These are phyloP conservation scores for Gallinago undulata DNA, from an alignment of 2,113 vertebrate species.

Conservation along the genomic window DNA sequence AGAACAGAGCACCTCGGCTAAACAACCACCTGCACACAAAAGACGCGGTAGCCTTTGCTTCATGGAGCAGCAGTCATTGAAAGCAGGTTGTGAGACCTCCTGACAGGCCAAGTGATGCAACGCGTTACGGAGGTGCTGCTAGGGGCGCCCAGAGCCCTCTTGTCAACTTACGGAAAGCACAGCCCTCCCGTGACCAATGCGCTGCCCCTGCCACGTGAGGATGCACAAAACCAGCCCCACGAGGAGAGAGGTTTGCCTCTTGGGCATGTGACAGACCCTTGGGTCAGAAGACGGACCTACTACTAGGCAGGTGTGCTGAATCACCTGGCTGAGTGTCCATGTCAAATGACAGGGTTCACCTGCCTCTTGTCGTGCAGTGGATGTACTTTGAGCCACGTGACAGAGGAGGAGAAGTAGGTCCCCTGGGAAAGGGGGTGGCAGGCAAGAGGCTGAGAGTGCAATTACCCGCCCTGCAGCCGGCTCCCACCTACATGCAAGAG, in stretches of 20 bases:
- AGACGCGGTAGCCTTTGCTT: rapidly evolving
- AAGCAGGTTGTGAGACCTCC: background rate
- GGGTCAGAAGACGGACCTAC: background rate
- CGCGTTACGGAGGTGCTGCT: rapidly evolving
- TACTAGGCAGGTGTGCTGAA: background rate
- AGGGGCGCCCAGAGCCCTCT: background rate
- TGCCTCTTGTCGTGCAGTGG: background rate
- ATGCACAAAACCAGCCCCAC: background rate
- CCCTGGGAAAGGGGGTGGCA: background rate
- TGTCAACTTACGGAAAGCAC: rapidly evolving
- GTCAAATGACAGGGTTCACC: background rate
- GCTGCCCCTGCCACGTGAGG: background rate
- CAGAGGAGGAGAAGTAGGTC: background rate
- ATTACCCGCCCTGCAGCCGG: background rate
- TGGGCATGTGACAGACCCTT: background rate
- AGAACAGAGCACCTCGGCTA: background rate
- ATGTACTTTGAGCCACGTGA: background rate
- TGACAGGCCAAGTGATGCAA: background rate
- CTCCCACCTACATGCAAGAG: background rate
- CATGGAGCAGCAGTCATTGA: background rate
- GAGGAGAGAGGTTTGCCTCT: background rate
- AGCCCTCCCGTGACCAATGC: rapidly evolving
- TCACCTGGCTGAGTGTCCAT: background rate
- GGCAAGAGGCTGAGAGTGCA: background rate
- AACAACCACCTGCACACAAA: background rate